phyloP scores from a whole-genome alignment of 2,888 invertebrate species.

The Cephonodes hylas region DNA sequence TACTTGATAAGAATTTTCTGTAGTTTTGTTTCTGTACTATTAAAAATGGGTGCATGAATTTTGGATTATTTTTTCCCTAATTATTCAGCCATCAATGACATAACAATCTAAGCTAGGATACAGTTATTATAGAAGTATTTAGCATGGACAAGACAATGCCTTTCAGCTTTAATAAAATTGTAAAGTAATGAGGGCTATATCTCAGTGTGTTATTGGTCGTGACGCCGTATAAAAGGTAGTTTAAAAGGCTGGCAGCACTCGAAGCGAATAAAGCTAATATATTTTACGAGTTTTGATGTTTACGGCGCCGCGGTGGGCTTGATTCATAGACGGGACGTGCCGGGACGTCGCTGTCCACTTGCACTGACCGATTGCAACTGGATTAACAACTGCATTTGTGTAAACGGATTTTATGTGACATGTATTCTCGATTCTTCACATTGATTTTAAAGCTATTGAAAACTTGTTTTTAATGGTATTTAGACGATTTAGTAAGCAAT shows the following conservation, averaged over 20 bases:
- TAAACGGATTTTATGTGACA: not conserved
- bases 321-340: not conserved
- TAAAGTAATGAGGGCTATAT: not conserved
- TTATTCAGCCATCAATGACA: too few relatives aligned
- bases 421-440: not conserved
- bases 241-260: not conserved
- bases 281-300: slow-evolving; percentile 14
- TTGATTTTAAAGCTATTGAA: not conserved
- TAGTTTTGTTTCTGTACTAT: not conserved
- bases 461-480: too few relatives aligned
- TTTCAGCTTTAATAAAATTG: not conserved
- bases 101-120: not conserved
- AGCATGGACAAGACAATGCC: not conserved
- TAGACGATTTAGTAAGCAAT: too few relatives aligned
- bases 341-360: not conserved
- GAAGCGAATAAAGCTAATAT: slow-evolving; percentile 10
- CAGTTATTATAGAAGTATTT: not conserved
- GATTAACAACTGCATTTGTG: not conserved
- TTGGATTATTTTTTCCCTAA: too few relatives aligned
- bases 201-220: not conserved
- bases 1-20: too few relatives aligned
- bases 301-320: slow-evolving; percentile 7
- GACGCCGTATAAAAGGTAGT: not conserved
- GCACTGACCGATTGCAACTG: not conserved
- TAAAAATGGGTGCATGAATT: too few relatives aligned